Percentiles rank a stretch among this genome's conserved stretches.
These are phyloP conservation scores for Argyrosomus regius DNA, from an alignment of 2,797 vertebrate species.

Conservation along the genomic window DNA sequence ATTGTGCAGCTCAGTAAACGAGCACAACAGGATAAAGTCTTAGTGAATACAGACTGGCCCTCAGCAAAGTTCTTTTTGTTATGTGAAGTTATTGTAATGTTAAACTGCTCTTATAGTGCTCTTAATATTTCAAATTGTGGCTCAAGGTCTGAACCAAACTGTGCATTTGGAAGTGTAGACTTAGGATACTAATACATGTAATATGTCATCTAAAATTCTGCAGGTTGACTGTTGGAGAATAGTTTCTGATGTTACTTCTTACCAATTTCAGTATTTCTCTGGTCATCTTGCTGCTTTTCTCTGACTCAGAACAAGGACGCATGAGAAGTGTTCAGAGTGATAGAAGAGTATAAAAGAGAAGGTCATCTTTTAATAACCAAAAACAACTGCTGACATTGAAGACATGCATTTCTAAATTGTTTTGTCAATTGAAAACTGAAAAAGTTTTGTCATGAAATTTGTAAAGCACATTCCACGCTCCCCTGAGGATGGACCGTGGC, in stretches of 20 bases:
- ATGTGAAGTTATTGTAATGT: no score
- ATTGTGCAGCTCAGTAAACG: no score
- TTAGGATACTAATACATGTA: background rate
- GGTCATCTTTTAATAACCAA: constrained; percentile 1
- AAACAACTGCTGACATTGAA: background rate
- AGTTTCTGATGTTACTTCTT: constrained; percentile 8
- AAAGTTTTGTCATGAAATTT: background rate
- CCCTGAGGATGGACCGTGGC: background rate
- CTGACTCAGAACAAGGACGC: constrained; percentile 23
- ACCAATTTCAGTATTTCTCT: constrained; percentile 3
- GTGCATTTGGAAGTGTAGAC: background rate
- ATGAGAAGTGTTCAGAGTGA: background rate
- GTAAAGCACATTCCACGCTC: background rate
- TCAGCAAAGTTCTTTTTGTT: no score
- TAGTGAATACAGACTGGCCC: no score
- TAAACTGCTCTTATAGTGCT: no score
- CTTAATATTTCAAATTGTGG: no score
- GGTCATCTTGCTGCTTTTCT: constrained; percentile 20
- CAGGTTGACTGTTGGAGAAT: constrained; percentile 19
- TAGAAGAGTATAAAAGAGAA: background rate
- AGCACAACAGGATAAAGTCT: no score
- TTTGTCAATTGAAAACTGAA: background rate
- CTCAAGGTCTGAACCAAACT: no score
- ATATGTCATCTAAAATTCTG: constrained; percentile 1
- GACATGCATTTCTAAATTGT: background rate